phyloP scores from a whole-genome alignment of 2,797 vertebrate genomes.

The Yasuhikotakia modesta region DNA sequence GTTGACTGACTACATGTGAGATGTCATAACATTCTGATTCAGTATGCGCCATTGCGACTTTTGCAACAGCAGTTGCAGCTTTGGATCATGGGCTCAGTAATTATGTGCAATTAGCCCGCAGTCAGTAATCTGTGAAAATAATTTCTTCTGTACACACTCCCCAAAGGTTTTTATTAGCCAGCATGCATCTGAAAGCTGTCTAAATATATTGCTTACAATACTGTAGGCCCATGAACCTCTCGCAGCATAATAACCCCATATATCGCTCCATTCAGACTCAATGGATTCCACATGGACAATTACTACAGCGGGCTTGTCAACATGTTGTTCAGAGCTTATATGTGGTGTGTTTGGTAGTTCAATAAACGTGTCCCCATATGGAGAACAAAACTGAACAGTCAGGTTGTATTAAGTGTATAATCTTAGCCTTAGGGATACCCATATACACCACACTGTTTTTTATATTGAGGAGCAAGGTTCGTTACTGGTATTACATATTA shows the following conservation, averaged over 20 bases:
- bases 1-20: not conserved
- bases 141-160: constrained; percentile 12
- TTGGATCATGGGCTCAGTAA: constrained; percentile 8
- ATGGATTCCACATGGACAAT: constrained; percentile 2
- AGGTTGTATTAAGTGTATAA: not conserved
- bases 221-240: constrained; percentile 15
- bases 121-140: constrained; percentile 10
- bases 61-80: not conserved
- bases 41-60: not conserved
- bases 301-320: not conserved
- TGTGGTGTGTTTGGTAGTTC: not conserved
- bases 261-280: not conserved
- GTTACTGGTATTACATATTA: not conserved
- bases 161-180: constrained; percentile 35
- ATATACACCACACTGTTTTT: not conserved
- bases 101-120: constrained; percentile 30
- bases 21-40: not conserved
- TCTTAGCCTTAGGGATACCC: not conserved
- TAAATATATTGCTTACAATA: constrained; percentile 36
- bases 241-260: not conserved
- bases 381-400: not conserved
- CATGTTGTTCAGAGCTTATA: not conserved
- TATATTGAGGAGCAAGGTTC: not conserved
- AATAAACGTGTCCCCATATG: not conserved
- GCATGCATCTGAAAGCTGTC: constrained; percentile 33